Evolutionary conservation across 2,888 invertebrate species (phyloP).

Genomic region (Nasonovia ribisnigri): DNA sequence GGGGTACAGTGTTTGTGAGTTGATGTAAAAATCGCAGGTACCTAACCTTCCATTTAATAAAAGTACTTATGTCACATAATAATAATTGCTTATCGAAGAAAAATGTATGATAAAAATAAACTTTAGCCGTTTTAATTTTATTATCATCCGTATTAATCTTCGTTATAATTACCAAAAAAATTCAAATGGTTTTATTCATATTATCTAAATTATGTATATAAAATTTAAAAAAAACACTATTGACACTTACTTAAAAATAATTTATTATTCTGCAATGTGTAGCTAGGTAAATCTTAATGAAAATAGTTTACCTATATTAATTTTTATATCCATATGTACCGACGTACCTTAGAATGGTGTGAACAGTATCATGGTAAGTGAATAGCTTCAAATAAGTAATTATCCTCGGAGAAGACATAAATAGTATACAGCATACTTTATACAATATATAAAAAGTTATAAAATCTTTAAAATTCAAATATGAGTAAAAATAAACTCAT

Average conservation of each 20-base stretch:
- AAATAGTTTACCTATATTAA: neutral
- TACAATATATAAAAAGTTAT: too few species aligned
- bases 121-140: neutral
- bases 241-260: neutral
- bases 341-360: too few species aligned
- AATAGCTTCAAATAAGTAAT: too few species aligned
- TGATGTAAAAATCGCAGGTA: constrained; percentile 14
- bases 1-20: constrained; percentile 21
- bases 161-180: neutral
- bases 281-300: neutral
- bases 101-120: neutral
- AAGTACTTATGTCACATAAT: neutral
- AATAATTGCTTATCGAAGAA: neutral
- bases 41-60: neutral
- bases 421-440: too few species aligned
- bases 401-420: too few species aligned
- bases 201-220: neutral
- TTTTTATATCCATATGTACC: too few species aligned
- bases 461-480: too few species aligned
- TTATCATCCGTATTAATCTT: neutral
- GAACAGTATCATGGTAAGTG: too few species aligned
- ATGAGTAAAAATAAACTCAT: too few species aligned
- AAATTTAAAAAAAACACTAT: neutral
- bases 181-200: neutral
- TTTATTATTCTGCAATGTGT: neutral